Base-by-base conservation (phyloP, 2,888 invertebrate species). In the Cephalotes varians region DNA sequence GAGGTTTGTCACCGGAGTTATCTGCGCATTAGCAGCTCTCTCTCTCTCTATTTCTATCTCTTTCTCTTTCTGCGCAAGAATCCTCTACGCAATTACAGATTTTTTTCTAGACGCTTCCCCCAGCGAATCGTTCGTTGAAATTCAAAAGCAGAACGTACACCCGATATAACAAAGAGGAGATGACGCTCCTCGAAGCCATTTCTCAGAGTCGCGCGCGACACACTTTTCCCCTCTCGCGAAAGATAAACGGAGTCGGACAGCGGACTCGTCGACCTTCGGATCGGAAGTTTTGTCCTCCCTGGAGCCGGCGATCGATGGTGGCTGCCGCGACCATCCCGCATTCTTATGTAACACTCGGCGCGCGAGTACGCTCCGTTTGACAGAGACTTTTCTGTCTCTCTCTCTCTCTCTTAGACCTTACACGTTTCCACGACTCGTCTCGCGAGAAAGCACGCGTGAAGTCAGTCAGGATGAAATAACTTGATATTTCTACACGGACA, bases 261-360 rank as follows among this genome's bases (percentile, higher is more conserved):
- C 67, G 76, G 77, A 77, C 72, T 44, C 72, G 77, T 71, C 72
- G 77, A 72, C 77, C 77, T 79, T 79, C 77, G 76, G 49, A 71
- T 77, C 77, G 34, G 72, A 31, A 79, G 28, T 56, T 54, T 31
- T n/a, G 77, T 79, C 72, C 72, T 40, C 21, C 40, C 54, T 54
- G 40, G 54, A 71, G 31, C 71, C 40, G 69, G 21, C 77, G 77
- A 79, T 79, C 72, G 77, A 79, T 79, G 54, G 67, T 40, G 72
- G 54, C 71, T 44, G 44, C 65, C 12, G 65, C 71, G 40, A 56
- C 31, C 18, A 69, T 77, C 71, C 77, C 34, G 77, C 72, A 79
- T 79, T 79, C 77, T 79, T 79, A 56, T 10, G 72, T 79, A 79
- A 34, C 72, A 56, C 56, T 64, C 40, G 31, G 31, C 37, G 31